A percentile compares a stretch with the other conserved stretches of the same genome.
Evolutionary conservation across 2,797 vertebrate species (phyloP).

Genomic region (Syngnathus rostellatus): DNA sequence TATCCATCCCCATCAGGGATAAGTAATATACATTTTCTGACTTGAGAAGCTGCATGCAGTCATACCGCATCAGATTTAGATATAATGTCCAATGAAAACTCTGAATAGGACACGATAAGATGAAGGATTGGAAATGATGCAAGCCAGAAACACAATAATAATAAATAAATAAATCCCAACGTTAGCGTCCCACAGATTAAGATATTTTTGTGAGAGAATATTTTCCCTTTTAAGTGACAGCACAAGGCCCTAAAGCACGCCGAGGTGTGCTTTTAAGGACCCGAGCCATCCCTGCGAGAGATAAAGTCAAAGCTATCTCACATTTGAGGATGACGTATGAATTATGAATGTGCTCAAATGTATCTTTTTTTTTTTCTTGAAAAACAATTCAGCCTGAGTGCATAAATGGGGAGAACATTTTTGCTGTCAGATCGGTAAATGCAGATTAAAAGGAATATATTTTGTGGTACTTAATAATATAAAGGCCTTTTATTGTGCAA

Average conservation of each 20-base stretch:
- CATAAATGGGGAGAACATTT: conserved; percentile 30
- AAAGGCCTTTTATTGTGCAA: neutral
- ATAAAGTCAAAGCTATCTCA: conserved; percentile 54
- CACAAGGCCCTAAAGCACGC: conserved; percentile 30
- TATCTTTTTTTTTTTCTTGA: conserved; percentile 15
- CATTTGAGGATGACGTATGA: conserved; percentile 41
- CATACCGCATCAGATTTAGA: neutral
- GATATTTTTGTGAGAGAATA: conserved; percentile 11
- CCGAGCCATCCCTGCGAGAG: conserved; percentile 28
- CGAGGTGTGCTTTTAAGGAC: conserved; percentile 22
- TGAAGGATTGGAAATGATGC: neutral
- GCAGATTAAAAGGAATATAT: neutral
- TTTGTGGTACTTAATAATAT: neutral
- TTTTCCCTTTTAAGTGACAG: conserved; percentile 35
- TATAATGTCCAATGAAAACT: neutral
- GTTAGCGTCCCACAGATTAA: neutral
- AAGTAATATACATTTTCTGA: neutral
- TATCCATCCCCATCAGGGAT: conserved; percentile 2
- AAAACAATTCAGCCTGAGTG: conserved; percentile 40
- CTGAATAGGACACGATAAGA: neutral
- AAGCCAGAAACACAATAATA: neutral
- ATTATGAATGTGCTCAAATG: conserved; percentile 51
- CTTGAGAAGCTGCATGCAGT: neutral
- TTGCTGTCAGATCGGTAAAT: neutral
- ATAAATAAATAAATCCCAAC: neutral